A percentile compares a stretch with the other conserved stretches of the same genome.
These are phyloP conservation scores for Cotesia congregata DNA, from an alignment of 2,888 invertebrate species.

Conservation along the genomic window DNA sequence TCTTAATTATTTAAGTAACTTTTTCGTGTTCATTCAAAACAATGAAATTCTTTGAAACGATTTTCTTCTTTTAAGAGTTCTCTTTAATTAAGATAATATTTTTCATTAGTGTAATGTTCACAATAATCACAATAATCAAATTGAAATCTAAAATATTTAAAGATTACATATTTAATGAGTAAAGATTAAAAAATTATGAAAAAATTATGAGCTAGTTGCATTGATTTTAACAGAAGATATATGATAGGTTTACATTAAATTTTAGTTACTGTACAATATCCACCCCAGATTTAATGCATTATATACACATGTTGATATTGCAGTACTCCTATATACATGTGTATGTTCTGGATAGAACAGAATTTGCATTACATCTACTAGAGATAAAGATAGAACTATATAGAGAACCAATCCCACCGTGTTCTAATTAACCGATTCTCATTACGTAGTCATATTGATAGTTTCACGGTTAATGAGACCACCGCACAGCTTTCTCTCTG, in stretches of 20 bases:
- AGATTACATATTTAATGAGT: no score
- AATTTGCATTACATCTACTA: background rate
- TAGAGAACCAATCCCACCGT: slow-evolving; percentile 47
- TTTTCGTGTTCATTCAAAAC: no score
- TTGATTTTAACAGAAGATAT: slow-evolving; percentile 18
- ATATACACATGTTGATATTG: slow-evolving; percentile 38
- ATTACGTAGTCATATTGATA: slow-evolving; percentile 62
- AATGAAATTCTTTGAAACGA: no score
- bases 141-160: no score
- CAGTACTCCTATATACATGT: slow-evolving; percentile 1
- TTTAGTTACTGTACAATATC: slow-evolving; percentile 53
- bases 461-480: slow-evolving; percentile 65
- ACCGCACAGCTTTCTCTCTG: slow-evolving; percentile 51
- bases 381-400: slow-evolving; percentile 1
- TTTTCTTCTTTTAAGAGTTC: no score
- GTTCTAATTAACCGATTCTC: slow-evolving; percentile 68
- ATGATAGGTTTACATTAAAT: slow-evolving; percentile 19
- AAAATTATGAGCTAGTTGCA: background rate
- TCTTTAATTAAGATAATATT: no score
- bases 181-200: slow-evolving; percentile 7
- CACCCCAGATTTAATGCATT: slow-evolving; percentile 54
- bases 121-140: no score
- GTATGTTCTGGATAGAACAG: slow-evolving; percentile 5
- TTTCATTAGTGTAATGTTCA: no score
- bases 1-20: no score